Base-by-base conservation (phyloP, 1,140 invertebrate species). In the Temnothorax curvispinosus region DNA sequence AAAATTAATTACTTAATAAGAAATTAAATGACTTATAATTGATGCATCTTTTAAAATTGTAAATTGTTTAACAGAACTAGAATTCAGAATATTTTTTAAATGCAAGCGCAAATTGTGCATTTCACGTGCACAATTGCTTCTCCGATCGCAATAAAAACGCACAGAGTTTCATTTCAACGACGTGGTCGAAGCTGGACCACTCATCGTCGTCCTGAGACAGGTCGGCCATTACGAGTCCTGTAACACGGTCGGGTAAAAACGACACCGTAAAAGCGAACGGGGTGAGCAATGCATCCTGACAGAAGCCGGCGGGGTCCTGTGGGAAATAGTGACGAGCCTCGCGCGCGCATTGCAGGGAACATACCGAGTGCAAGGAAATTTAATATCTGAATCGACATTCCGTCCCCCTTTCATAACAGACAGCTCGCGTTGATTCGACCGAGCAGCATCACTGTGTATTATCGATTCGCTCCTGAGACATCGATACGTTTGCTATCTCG, bases 341-440 rank as follows among this genome's bases (percentile, higher is more conserved):
- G 77, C 41, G 47, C 41, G 77, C 56, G 77, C 52, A 56, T 58
- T 72, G n/a, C 54, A 54, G 54, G 35, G 47, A 27, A 35, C 71
- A 27, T 27, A 56, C 56, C 60, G 65, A 11, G 47, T 15, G 52
- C 69, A 80, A 87, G 89, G 72, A 89, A 89, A 90, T 91, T 91
- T 90, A 91, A 91, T 91, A 91, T 91, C 87, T 81, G 90, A 82
- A 91, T 91, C 71, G 85, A 91, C 89, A 72, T 76, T 76, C 27
- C 62, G 50, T n/a, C 35, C 2, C 54, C 38, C 18, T 35, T 64
- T 85, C 41, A 9, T 64, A 54, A 54, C 81, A 58, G 56, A 41
- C 69, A 58, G 62, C n/a, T 3, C 52, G 52, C 67, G 21, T 58
- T 27, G 52, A 58, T 74, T 65, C 52, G 54, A 64, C 32, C 35